phyloP scores from a whole-genome alignment of 2,797 vertebrate genomes.

The Crocodylus rhombifer region DNA sequence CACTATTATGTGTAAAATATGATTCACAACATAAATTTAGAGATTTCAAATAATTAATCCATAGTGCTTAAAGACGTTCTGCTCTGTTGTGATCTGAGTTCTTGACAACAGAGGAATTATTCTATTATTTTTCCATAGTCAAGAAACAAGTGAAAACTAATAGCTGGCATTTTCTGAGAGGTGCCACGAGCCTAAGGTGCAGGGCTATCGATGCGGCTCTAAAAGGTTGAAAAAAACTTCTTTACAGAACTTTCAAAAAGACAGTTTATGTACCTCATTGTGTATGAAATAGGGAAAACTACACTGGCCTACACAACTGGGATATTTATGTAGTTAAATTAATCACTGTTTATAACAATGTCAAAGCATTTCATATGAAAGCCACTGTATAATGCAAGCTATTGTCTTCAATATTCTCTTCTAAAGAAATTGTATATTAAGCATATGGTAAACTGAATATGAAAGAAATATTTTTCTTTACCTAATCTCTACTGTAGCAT shows the following conservation, averaged over 20 bases:
- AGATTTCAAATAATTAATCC: neutral
- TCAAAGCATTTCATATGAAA: neutral
- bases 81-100: too few relatives aligned
- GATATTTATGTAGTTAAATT: neutral
- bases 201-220: too few relatives aligned
- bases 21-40: neutral
- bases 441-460: neutral
- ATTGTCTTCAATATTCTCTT: neutral
- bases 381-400: neutral
- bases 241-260: neutral
- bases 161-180: too few relatives aligned
- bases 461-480: conserved; percentile 66
- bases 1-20: neutral
- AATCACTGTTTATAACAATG: neutral
- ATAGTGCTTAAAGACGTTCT: too few relatives aligned
- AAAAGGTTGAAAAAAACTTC: neutral
- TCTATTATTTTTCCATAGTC: too few relatives aligned
- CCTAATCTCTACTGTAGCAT: conserved; percentile 91
- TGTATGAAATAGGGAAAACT: neutral
- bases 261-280: neutral
- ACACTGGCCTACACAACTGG: neutral
- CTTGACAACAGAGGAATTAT: too few relatives aligned
- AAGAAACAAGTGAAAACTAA: too few relatives aligned
- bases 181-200: too few relatives aligned
- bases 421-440: too few relatives aligned